These are phyloP conservation scores for Nomada goodeniana DNA, from an alignment of 2,888 invertebrate genomes.

Conservation along the genomic window DNA sequence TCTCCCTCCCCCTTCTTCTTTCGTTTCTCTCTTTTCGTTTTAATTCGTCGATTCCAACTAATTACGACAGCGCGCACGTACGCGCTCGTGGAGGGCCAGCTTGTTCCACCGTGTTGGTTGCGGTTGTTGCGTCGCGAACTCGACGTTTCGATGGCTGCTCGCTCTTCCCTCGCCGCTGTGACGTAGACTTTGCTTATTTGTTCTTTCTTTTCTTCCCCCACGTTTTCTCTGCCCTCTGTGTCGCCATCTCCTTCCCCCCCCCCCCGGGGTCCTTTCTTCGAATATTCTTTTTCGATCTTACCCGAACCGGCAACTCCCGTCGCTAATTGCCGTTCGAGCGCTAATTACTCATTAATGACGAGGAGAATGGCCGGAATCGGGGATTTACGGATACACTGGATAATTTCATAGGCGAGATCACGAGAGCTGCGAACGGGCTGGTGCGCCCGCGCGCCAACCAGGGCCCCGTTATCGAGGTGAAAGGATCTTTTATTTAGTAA, in stretches of 20 bases:
- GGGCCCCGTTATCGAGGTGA: constrained; percentile 54
- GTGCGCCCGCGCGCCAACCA: constrained; percentile 15
- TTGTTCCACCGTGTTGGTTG: not conserved
- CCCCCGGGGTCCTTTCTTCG: not conserved
- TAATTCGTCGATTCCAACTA: constrained; percentile 60
- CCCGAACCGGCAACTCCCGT: not conserved
- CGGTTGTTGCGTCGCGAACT: constrained; percentile 18
- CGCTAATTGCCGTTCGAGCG: constrained; percentile 50
- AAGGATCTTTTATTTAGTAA: constrained; percentile 63
- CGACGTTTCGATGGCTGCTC: constrained; percentile 21
- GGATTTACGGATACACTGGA: constrained; percentile 40
- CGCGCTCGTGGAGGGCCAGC: not conserved
- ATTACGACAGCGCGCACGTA: constrained; percentile 48
- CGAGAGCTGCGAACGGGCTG: not conserved
- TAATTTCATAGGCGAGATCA: constrained; percentile 50
- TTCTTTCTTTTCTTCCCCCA: not conserved
- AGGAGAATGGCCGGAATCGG: constrained; percentile 43
- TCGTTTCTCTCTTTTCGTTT: constrained; percentile 16
- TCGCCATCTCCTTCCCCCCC: not conserved
- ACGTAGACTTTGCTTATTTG: not conserved
- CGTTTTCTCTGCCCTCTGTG: not conserved
- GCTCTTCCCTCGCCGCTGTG: not conserved
- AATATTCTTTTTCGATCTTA: constrained; percentile 21
- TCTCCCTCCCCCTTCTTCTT: not conserved
- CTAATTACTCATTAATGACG: constrained; percentile 58